Evolutionary conservation across 1,140 invertebrate species (phyloP).

Genomic region (Eurosta solidaginis): DNA sequence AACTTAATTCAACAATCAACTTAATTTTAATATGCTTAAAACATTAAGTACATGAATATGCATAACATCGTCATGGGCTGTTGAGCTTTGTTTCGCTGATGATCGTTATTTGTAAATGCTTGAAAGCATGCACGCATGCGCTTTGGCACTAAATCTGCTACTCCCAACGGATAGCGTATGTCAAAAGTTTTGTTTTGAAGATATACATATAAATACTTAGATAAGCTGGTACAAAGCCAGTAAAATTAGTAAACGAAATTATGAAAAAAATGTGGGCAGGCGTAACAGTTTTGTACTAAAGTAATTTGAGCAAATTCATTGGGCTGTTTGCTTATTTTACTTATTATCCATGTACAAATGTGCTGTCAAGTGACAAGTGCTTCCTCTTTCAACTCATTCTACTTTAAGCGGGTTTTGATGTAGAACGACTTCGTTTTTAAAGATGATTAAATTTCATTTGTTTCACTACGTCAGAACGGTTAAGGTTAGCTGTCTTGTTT

Average conservation of each 20-base stretch:
- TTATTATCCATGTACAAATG: not conserved
- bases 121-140: constrained; percentile 13
- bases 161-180: not conserved
- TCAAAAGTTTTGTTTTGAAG: constrained; percentile 22
- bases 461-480: too few species aligned
- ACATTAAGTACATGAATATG: not conserved
- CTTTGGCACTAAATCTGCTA: not conserved
- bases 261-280: not conserved
- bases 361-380: not conserved
- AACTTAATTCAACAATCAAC: too few species aligned
- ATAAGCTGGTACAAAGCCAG: not conserved
- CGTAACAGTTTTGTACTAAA: not conserved
- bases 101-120: not conserved
- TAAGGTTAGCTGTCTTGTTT: too few species aligned
- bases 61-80: not conserved
- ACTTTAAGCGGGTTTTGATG: not conserved
- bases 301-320: not conserved
- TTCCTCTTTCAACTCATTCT: not conserved
- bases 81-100: not conserved
- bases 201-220: not conserved
- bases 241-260: not conserved
- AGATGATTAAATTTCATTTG: too few species aligned
- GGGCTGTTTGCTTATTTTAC: not conserved
- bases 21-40: not conserved
- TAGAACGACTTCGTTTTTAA: too few species aligned